Evolutionary conservation across 2,888 invertebrate genomes (phyloP), one percentile per base, ranked within the genome.

Genomic region (Idaea straminata): DNA sequence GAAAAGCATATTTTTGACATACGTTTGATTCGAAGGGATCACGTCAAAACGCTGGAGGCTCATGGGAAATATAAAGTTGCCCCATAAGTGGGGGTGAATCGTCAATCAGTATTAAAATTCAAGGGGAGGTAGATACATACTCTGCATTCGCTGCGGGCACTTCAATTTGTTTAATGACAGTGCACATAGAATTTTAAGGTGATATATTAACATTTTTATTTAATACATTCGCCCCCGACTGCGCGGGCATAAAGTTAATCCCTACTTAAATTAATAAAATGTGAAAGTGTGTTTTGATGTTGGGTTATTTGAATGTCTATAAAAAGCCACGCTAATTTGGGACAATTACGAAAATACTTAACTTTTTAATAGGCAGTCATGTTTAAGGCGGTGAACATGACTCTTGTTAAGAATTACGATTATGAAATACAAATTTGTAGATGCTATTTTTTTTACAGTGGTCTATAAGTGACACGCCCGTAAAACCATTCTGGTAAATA

Each of bases 71-170:
- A 85, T 83, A 83, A 85, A 84, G 83, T 84, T 78, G 84, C 80
- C 81, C 78, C 79, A 79, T 83, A 83, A 84, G 82, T 81, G 79
- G 81, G 87, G 89, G 85, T 77, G 77, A 83, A 74, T 84, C 82
- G 85, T 88, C 86, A 87, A 87, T 89, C 85, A 84, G 83, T 84
- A 90, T 87, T 85, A 87, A 85, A 86, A 85, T 84, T 81, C 79
- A 80, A 83, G 87, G 83, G 82, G 82, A 67, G 66, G 78, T 79
- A 82, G 79, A 77, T 75, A 72, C 74, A 75, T 73, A 47, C 13
- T 47, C 5, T 10, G 47, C 47, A 47, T 47, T 47, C 73, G 78
- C 78, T 77, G 71, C 76, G 74, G 76, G 78, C 77, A 79, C 87
- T 87, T 85, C 85, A 87, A 89, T 90, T 89, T 86, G 81, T 80